These are phyloP conservation scores for Synaphobranchus kaupii DNA, from an alignment of 2,797 vertebrate genomes.

Conservation along the genomic window DNA sequence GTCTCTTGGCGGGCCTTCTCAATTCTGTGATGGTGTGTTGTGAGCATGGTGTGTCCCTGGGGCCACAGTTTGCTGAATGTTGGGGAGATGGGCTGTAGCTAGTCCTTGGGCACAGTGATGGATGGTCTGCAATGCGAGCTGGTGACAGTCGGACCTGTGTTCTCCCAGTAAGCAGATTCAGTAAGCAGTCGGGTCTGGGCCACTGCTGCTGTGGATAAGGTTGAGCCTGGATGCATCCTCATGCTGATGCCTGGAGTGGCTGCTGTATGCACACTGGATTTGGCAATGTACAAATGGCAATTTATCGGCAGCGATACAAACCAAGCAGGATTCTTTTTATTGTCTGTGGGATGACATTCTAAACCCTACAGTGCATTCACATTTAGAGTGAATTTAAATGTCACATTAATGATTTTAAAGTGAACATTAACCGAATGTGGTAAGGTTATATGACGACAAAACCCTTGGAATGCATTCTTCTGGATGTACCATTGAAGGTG, in stretches of 20 bases:
- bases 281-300: background rate
- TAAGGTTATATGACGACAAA: background rate
- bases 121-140: background rate
- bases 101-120: background rate
- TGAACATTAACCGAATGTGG: background rate
- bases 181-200: background rate
- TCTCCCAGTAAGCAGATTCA: constrained; percentile 3
- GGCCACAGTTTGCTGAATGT: background rate
- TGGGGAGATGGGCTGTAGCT: background rate
- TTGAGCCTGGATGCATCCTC: background rate
- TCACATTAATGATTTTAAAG: background rate
- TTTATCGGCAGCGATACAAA: background rate
- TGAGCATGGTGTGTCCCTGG: background rate
- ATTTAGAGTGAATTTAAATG: background rate
- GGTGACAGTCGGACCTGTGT: background rate
- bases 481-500: background rate
- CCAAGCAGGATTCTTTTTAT: background rate
- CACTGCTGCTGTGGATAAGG: background rate
- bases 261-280: background rate
- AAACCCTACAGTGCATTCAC: background rate
- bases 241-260: background rate
- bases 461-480: background rate
- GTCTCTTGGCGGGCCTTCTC: background rate
- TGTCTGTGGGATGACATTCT: background rate
- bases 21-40: background rate